Evolutionary conservation across 2,113 vertebrate species (phyloP).

Genomic region (Sprattus sprattus): DNA sequence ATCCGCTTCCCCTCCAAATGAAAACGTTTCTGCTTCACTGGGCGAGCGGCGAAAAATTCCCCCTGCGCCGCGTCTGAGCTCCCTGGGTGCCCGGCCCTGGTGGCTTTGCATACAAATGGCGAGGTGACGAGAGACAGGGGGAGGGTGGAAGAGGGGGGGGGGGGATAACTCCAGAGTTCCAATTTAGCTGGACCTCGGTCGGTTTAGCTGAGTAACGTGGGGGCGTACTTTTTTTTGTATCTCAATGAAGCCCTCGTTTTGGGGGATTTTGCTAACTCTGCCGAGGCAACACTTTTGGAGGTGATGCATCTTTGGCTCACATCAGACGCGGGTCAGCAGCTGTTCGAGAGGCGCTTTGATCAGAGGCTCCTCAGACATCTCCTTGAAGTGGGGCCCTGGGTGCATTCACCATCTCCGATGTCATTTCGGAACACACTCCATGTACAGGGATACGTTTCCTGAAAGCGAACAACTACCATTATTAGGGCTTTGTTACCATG

Average conservation of each 20-base stretch:
- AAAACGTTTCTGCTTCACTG: constrained; percentile 13
- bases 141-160: no score
- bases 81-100: not conserved
- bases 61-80: not conserved
- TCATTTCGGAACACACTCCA: not conserved
- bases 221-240: constrained; percentile 3
- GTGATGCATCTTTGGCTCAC: not conserved
- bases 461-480: not conserved
- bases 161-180: constrained; percentile 22
- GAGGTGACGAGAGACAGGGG: not conserved
- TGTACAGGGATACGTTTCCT: not conserved
- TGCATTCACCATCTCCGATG: not conserved
- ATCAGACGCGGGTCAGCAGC: not conserved
- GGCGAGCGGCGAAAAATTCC: not conserved
- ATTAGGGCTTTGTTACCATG: not conserved
- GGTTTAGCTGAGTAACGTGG: not conserved
- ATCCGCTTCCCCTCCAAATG: constrained; percentile 30
- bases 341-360: not conserved
- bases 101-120: constrained; percentile 31
- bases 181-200: constrained; percentile 16
- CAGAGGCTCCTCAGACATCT: not conserved
- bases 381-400: not conserved
- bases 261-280: not conserved
- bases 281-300: not conserved
- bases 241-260: not conserved